Conservation (phyloP, 1,140 invertebrate species). For the Drosophila bipectinata region DNA sequence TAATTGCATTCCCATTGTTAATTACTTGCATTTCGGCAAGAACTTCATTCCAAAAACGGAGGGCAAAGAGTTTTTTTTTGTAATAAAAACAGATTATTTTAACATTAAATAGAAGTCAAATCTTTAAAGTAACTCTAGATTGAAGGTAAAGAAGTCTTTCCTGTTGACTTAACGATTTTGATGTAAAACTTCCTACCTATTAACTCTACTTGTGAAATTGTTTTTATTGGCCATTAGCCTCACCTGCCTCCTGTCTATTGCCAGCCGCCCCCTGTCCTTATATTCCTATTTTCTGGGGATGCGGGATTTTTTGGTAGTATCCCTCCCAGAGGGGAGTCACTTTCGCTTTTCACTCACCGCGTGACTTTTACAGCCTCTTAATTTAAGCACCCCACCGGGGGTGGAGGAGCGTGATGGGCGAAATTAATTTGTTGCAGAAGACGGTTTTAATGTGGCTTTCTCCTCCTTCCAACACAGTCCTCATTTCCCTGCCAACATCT, state of each 20-base stretch:
- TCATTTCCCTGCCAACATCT: conserved; percentile 42
- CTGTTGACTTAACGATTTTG: conserved; percentile 4
- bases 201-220: conserved; percentile 38
- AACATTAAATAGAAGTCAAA: no score
- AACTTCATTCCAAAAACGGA: background rate
- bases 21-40: conserved; percentile 73
- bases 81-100: background rate
- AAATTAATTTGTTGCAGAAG: conserved; percentile 82
- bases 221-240: conserved; percentile 78
- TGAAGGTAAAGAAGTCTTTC: no score
- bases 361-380: conserved; percentile 82
- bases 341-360: conserved; percentile 78
- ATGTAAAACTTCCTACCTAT: conserved; percentile 3
- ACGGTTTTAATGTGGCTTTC: conserved; percentile 75
- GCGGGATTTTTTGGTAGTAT: conserved; percentile 64
- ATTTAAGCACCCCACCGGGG: conserved; percentile 60
- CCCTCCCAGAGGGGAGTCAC: conserved; percentile 37
- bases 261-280: background rate
- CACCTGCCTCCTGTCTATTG: conserved; percentile 56
- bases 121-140: no score
- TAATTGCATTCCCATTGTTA: conserved; percentile 83
- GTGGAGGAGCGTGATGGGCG: background rate
- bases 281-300: no score
- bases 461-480: conserved; percentile 20
- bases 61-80: background rate